phyloP scores from a whole-genome alignment of 2,888 invertebrate species.

The Lasioglossum oenotherae region DNA sequence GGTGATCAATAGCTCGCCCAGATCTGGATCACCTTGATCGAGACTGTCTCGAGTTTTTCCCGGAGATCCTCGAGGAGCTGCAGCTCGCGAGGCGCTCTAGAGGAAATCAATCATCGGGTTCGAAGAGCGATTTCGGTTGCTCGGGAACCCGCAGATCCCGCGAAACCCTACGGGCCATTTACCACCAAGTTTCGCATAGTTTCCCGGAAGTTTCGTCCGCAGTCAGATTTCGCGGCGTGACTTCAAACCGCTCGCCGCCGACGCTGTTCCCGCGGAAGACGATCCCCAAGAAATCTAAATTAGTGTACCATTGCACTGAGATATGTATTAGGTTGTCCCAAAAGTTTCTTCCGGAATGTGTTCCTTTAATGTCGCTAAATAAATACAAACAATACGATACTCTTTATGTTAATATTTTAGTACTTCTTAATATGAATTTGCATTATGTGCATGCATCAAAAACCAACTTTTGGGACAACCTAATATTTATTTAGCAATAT shows the following conservation, averaged over 20 bases:
- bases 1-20: background rate
- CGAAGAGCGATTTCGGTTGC: background rate
- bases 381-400: too few species aligned
- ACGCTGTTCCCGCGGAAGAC: background rate
- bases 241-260: constrained; percentile 17
- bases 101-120: constrained; percentile 16
- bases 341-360: too few species aligned
- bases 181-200: constrained; percentile 50
- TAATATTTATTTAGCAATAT: too few species aligned
- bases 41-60: background rate
- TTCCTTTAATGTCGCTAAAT: too few species aligned
- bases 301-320: background rate
- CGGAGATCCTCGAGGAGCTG: background rate
- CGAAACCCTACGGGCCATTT: constrained; percentile 37
- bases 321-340: too few species aligned
- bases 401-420: too few species aligned
- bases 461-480: too few species aligned
- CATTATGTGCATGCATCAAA: too few species aligned
- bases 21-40: background rate
- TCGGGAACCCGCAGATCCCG: background rate
- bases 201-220: constrained; percentile 14
- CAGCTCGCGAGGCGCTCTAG: background rate
- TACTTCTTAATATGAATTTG: too few species aligned
- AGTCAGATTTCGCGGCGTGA: constrained; percentile 15
- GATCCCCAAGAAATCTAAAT: background rate